These are phyloP conservation scores for Petroica traversi DNA, from an alignment of 2,113 vertebrate genomes.

Conservation along the genomic window DNA sequence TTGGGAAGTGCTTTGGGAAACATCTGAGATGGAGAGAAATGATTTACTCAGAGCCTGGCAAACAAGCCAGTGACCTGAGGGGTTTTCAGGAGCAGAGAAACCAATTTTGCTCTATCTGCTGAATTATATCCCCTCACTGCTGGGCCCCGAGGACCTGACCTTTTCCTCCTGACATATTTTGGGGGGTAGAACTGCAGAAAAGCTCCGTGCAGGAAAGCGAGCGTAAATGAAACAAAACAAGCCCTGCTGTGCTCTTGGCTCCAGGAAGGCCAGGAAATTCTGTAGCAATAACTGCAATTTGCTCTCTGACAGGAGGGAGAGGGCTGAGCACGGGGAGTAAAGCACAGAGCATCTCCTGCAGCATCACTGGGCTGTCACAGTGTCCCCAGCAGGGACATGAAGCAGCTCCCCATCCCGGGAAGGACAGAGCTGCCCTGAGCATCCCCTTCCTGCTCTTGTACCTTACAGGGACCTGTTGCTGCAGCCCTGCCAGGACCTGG, in stretches of 20 bases:
- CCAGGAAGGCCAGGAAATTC: background rate
- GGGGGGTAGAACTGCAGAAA: background rate
- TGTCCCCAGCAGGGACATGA: background rate
- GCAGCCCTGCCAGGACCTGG: constrained; percentile 13
- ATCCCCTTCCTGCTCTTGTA: background rate
- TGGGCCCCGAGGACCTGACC: constrained; percentile 30
- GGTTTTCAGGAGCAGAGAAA: background rate
- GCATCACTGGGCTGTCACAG: background rate
- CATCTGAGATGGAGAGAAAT: background rate
- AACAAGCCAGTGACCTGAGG: background rate
- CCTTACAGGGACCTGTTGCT: constrained; percentile 1
- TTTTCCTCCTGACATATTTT: background rate
- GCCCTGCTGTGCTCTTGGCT: constrained; percentile 6
- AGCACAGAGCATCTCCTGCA: background rate
- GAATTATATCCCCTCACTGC: background rate
- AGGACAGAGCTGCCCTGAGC: background rate
- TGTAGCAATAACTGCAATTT: background rate
- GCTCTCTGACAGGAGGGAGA: background rate
- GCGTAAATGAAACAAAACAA: background rate
- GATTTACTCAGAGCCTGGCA: background rate
- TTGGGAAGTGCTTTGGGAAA: background rate
- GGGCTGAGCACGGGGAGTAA: rapidly evolving
- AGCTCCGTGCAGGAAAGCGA: background rate
- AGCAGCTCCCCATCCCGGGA: background rate
- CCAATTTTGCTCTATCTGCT: background rate